Evolutionary conservation across 2,797 vertebrate genomes (phyloP).

Genomic region (Lepilemur septentrionalis): DNA sequence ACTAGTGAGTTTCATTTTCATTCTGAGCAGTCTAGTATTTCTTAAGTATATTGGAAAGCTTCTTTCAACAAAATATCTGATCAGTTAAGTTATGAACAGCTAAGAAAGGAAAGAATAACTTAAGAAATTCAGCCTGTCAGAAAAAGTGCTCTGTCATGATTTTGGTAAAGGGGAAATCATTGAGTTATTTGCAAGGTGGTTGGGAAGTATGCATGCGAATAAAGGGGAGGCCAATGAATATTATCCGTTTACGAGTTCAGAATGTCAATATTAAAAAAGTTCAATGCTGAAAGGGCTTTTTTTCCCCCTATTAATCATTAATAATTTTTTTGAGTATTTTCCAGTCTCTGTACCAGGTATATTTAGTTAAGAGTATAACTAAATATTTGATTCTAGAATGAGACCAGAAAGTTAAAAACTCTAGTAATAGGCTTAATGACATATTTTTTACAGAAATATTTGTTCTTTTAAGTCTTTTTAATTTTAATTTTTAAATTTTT

Average conservation of each 20-base stretch:
- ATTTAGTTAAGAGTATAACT: not conserved
- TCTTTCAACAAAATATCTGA: not conserved
- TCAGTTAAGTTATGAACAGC: slow-evolving; percentile 9
- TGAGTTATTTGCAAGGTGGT: not conserved
- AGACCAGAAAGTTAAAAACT: not conserved
- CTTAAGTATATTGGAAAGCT: not conserved
- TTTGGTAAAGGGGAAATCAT: not conserved
- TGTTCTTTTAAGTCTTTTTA: slow-evolving; percentile 2
- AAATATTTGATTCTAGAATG: slow-evolving; percentile 21
- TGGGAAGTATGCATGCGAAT: not conserved
- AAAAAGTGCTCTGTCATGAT: not conserved
- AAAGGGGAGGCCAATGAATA: not conserved
- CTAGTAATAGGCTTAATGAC: not conserved
- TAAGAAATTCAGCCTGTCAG: slow-evolving; percentile 8
- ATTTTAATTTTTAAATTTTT: not conserved
- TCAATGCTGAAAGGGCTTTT: not conserved
- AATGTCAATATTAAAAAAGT: not conserved
- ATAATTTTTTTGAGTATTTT: slow-evolving; percentile 22
- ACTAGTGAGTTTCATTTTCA: slow-evolving; percentile 8
- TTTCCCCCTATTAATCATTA: not conserved
- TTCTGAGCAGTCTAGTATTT: not conserved
- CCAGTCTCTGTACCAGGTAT: not conserved
- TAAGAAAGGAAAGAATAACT: slow-evolving; percentile 35
- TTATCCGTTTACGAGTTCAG: not conserved
- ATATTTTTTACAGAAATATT: slow-evolving; percentile 18